A percentile compares a stretch with the other conserved stretches of the same genome.
phyloP scores from a whole-genome alignment of 2,888 invertebrate species.

The Sycophila texana region DNA sequence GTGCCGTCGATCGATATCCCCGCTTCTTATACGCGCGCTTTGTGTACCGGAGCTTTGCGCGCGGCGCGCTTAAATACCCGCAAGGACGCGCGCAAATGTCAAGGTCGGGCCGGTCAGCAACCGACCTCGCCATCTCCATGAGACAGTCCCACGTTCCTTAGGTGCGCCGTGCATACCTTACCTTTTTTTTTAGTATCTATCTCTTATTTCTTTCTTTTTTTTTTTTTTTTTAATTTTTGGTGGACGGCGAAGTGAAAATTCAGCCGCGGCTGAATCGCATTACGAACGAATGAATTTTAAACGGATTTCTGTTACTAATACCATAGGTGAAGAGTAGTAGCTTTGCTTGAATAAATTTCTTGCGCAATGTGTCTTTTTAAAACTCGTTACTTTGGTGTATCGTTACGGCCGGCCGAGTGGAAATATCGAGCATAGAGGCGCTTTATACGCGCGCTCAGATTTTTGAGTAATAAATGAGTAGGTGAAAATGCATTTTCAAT shows the following conservation, averaged over 20 bases:
- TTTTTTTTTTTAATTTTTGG: neutral
- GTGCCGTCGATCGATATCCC: neutral
- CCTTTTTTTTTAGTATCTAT: too few relatives aligned
- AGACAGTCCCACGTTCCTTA: neutral
- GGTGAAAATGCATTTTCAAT: neutral
- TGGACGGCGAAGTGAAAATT: conserved; percentile 12
- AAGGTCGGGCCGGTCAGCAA: conserved; percentile 36
- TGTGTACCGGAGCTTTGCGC: conserved; percentile 5
- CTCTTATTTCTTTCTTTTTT: neutral
- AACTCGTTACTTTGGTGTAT: neutral
- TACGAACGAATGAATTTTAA: neutral
- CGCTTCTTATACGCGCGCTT: neutral
- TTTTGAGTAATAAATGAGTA: neutral
- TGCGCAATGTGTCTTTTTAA: conserved; percentile 5
- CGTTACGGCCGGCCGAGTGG: too few relatives aligned
- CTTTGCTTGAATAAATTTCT: conserved; percentile 3
- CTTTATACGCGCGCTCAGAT: too few relatives aligned
- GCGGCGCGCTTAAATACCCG: conserved; percentile 26
- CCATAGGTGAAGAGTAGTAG: conserved; percentile 7
- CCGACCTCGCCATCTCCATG: conserved; percentile 14
- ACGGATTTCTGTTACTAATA: conserved; percentile 10
- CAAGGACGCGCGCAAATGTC: conserved; percentile 46
- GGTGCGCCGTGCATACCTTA: neutral
- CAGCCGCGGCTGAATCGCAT: neutral
- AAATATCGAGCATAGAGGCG: too few relatives aligned